A percentile compares a stretch with the other conserved stretches of the same genome.
These are phyloP conservation scores for Drosophila neutralis DNA, from an alignment of 2,888 invertebrate genomes.

Conservation along the genomic window DNA sequence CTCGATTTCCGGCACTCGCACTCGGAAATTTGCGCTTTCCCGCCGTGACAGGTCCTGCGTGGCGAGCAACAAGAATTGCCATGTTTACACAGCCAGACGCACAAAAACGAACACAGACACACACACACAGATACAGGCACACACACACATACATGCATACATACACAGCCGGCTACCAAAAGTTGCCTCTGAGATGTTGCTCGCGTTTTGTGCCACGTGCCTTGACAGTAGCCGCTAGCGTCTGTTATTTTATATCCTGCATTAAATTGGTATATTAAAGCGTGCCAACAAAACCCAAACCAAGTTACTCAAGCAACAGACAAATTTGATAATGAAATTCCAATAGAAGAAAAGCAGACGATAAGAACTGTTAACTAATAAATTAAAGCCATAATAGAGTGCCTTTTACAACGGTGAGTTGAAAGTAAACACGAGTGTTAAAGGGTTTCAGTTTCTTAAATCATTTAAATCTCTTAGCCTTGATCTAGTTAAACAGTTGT, in stretches of 20 bases:
- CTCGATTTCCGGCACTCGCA: conserved; percentile 71
- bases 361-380: background rate
- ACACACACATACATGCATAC: background rate
- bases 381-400: background rate
- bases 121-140: background rate
- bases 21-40: conserved; percentile 67
- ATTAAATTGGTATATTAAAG: conserved; percentile 25
- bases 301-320: background rate
- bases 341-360: background rate
- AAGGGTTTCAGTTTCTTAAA: background rate
- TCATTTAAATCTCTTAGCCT: background rate
- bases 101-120: conserved; percentile 8
- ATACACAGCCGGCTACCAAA: conserved; percentile 11
- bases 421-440: background rate
- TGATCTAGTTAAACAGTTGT: background rate
- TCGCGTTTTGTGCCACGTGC: conserved; percentile 74
- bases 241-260: conserved; percentile 35
- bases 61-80: conserved; percentile 60
- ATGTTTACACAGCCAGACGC: conserved; percentile 51
- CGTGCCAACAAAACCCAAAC: background rate
- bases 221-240: conserved; percentile 47
- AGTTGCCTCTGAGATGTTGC: conserved; percentile 33
- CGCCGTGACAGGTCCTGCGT: conserved; percentile 41
- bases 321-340: background rate
- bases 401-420: too few relatives aligned